phyloP scores from a whole-genome alignment of 2,888 invertebrate species.

The Autographa gamma region DNA sequence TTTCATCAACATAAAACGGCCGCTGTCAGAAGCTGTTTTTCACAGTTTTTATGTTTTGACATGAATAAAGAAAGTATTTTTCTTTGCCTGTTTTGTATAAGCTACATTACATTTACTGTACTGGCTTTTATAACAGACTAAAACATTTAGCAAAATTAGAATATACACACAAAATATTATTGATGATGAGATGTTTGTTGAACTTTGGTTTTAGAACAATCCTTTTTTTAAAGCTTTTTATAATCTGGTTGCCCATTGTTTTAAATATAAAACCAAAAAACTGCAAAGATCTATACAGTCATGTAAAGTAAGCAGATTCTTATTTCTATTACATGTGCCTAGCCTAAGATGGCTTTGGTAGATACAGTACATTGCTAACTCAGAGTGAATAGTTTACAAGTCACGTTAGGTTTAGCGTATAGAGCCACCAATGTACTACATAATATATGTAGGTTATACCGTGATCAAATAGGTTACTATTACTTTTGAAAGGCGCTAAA shows the following conservation, averaged over 20 bases:
- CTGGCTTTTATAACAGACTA: slow-evolving; percentile 6
- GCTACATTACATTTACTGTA: slow-evolving; percentile 20
- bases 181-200: too few species aligned
- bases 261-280: too few species aligned
- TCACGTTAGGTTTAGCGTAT: background rate
- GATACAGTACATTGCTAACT: too few species aligned
- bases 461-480: background rate
- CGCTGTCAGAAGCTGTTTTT: slow-evolving; percentile 30
- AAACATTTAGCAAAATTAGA: background rate
- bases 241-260: too few species aligned
- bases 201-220: too few species aligned
- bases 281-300: too few species aligned
- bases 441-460: background rate
- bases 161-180: background rate
- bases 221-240: too few species aligned
- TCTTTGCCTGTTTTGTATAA: slow-evolving; percentile 17
- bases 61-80: slow-evolving; percentile 34
- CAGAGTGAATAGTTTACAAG: background rate
- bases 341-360: too few species aligned
- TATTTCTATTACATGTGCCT: too few species aligned
- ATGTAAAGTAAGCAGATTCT: too few species aligned
- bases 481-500: too few species aligned
- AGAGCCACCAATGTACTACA: background rate
- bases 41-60: slow-evolving; percentile 34
- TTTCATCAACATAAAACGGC: slow-evolving; percentile 38